phyloP scores from a whole-genome alignment of 2,888 invertebrate species.

The Plemyria rubiginata region DNA sequence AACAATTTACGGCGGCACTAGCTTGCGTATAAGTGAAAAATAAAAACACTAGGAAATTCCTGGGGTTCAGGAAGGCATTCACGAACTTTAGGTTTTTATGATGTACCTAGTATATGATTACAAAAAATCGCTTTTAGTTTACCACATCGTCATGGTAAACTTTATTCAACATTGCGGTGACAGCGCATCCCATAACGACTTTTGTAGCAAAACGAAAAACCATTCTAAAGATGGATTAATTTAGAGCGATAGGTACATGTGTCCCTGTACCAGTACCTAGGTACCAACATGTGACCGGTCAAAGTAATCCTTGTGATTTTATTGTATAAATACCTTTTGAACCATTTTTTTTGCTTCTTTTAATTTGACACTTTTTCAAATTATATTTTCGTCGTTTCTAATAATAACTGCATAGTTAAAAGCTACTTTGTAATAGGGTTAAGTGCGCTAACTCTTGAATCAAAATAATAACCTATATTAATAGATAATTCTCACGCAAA shows the following conservation, averaged over 20 bases:
- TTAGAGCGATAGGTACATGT: slow-evolving; percentile 20
- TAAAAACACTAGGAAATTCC: not conserved
- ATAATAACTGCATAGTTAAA: no score
- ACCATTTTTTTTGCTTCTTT: not conserved
- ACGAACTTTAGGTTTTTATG: slow-evolving; percentile 31
- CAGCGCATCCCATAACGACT: slow-evolving; percentile 56
- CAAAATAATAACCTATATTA: not conserved
- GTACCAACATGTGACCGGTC: no score
- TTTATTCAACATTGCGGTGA: slow-evolving; percentile 60
- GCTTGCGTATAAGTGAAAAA: not conserved
- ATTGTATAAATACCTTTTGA: no score
- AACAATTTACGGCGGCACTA: slow-evolving; percentile 12
- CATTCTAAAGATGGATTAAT: slow-evolving; percentile 55
- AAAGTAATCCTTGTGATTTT: no score
- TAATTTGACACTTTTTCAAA: no score
- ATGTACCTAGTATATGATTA: slow-evolving; percentile 45
- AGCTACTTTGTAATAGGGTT: not conserved
- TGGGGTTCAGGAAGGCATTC: not conserved
- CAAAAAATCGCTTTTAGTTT: slow-evolving; percentile 47
- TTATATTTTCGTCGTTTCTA: not conserved
- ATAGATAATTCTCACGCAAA: slow-evolving; percentile 42
- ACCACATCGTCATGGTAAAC: slow-evolving; percentile 49
- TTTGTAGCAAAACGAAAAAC: slow-evolving; percentile 49
- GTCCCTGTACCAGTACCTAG: no score
- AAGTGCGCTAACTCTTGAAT: not conserved